Evolutionary conservation across 2,113 vertebrate genomes (phyloP).

Genomic region (Leuciscus idus): DNA sequence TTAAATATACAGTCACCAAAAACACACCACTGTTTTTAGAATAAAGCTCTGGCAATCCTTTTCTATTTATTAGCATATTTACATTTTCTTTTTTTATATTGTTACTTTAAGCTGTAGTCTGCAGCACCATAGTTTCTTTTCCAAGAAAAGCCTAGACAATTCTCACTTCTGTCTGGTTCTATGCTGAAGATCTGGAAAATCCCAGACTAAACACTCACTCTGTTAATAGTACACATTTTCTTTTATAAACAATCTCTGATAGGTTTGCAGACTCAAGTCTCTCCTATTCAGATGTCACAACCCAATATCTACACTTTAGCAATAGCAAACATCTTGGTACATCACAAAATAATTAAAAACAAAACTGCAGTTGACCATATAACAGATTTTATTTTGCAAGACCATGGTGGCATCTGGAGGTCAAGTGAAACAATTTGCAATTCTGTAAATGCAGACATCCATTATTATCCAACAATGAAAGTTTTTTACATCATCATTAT

Average conservation of each 20-base stretch:
- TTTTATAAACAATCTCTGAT: not conserved
- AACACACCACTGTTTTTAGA: not conserved
- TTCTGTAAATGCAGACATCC: not conserved
- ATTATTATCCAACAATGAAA: not conserved
- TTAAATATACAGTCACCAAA: not conserved
- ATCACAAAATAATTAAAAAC: not conserved
- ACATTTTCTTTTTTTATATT: no score
- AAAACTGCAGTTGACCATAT: not conserved
- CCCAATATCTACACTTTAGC: not conserved
- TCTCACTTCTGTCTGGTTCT: not conserved
- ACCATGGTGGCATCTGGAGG: not conserved
- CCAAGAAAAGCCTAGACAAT: not conserved
- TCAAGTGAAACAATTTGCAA: not conserved
- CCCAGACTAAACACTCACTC: not conserved
- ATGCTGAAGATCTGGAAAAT: not conserved
- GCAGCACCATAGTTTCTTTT: not conserved
- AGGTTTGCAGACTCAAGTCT: not conserved
- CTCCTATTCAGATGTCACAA: not conserved
- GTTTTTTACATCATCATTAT: not conserved
- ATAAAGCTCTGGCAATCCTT: not conserved
- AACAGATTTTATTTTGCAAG: constrained; percentile 43
- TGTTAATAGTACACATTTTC: not conserved
- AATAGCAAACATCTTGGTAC: not conserved
- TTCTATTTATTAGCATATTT: not conserved
- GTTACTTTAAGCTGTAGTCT: not conserved